Percentiles rank a stretch among this genome's conserved stretches.
Conservation (phyloP, 2,888 invertebrate species). For the Carterocephalus palaemon region DNA sequence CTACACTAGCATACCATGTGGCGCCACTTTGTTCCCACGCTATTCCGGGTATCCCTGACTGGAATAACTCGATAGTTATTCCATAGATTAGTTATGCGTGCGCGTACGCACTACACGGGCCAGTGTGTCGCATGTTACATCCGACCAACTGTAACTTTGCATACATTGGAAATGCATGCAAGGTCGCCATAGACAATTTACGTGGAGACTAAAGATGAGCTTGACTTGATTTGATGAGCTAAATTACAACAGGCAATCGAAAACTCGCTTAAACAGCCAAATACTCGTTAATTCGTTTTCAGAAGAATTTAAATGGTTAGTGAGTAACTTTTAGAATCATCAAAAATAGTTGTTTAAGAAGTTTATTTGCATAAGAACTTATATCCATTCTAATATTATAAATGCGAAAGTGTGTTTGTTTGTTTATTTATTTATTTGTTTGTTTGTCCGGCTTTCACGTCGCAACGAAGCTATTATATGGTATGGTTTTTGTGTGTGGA, state of each 20-base stretch:
- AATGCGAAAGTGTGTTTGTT: no score
- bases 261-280: no score
- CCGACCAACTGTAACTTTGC: slow-evolving; percentile 16
- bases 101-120: slow-evolving; percentile 17
- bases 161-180: slow-evolving; percentile 18
- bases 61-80: slow-evolving; percentile 19
- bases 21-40: slow-evolving; percentile 20
- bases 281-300: no score
- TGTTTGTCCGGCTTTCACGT: no score
- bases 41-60: slow-evolving; percentile 22
- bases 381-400: no score
- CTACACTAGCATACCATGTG: slow-evolving; percentile 23
- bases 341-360: no score
- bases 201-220: slow-evolving; percentile 13
- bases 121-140: slow-evolving; percentile 22
- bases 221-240: background rate
- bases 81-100: slow-evolving; percentile 15
- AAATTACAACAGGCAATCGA: background rate
- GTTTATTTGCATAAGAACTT: no score
- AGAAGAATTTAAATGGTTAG: no score
- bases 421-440: no score
- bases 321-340: no score
- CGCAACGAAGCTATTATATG: no score
- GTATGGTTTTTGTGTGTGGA: no score
- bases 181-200: slow-evolving; percentile 7